Evolutionary conservation across 2,888 invertebrate genomes (phyloP).

Genomic region (Orchestes rusci): DNA sequence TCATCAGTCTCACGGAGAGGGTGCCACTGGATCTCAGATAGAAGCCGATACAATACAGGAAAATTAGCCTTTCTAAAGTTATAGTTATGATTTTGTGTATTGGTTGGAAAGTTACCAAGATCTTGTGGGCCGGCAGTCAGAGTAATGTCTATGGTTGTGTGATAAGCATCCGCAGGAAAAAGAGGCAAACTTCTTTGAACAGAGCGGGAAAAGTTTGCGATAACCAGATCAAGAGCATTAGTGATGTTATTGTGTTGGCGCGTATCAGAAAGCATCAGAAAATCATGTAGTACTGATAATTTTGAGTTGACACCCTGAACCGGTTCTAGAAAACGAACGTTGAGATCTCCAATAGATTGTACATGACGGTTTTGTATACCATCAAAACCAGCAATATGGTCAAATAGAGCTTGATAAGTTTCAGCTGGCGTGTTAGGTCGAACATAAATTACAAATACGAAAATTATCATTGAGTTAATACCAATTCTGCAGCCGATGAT

Average conservation of each 20-base stretch:
- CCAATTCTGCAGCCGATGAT: background rate
- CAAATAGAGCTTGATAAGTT: background rate
- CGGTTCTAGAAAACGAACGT: background rate
- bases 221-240: background rate
- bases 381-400: background rate
- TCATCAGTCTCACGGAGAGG: background rate
- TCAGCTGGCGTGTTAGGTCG: background rate
- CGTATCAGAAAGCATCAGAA: background rate
- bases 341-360: background rate
- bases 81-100: background rate
- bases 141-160: background rate
- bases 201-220: background rate
- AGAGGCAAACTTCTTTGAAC: background rate
- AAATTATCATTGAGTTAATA: background rate
- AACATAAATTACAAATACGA: background rate
- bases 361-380: background rate
- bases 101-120: background rate
- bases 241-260: background rate
- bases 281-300: background rate
- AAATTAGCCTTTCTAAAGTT: background rate
- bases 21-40: background rate
- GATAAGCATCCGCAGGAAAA: background rate
- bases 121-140: background rate
- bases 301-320: background rate
- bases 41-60: background rate